phyloP scores from a whole-genome alignment of 2,797 vertebrate genomes.

The Eidolon dupreanum region DNA sequence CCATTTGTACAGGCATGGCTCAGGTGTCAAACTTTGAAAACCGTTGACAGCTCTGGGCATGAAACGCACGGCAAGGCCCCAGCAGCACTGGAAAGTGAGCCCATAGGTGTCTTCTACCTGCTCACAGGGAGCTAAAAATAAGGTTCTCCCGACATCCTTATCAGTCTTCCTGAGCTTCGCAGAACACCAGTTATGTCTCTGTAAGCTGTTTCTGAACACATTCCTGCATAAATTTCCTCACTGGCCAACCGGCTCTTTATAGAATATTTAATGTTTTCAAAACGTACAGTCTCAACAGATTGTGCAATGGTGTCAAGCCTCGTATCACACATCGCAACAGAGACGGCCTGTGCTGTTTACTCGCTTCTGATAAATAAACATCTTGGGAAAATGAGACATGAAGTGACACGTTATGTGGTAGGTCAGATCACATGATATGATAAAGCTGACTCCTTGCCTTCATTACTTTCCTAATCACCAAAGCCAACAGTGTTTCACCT shows the following conservation, averaged over 20 bases:
- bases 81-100: not conserved
- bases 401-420: fast-evolving
- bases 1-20: not conserved
- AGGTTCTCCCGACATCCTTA: not conserved
- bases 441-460: not conserved
- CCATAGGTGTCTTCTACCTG: not conserved
- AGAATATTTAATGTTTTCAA: not conserved
- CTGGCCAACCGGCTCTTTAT: not conserved
- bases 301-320: not conserved
- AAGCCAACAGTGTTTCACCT: conserved; percentile 14
- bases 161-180: not conserved
- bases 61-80: not conserved
- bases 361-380: not conserved
- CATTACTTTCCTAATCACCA: conserved; percentile 3
- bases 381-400: fast-evolving
- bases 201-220: not conserved
- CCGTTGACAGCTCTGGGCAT: not conserved
- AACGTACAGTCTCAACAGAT: not conserved
- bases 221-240: not conserved
- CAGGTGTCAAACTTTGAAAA: not conserved
- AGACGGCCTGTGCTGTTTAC: not conserved
- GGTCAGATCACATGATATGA: not conserved
- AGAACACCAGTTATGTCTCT: not conserved
- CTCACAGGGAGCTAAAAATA: not conserved
- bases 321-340: fast-evolving